Evolutionary conservation across 2,888 invertebrate genomes (phyloP), one percentile per base, ranked within the genome.

Genomic region (Rhodophaea formosa): DNA sequence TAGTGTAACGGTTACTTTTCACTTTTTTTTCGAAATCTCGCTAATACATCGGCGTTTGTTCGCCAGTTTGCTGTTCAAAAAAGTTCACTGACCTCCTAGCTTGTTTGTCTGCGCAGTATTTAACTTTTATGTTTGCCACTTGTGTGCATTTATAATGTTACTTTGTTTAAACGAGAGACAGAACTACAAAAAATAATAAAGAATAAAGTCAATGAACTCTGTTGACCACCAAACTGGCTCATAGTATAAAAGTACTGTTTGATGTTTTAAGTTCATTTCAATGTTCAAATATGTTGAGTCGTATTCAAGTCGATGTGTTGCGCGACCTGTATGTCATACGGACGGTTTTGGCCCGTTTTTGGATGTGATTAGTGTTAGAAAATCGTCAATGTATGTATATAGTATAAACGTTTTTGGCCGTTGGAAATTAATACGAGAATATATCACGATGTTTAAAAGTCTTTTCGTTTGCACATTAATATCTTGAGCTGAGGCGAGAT

Each of bases 1-100:
- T 88, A 88, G 86, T 84, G 83, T 85, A 82, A 75, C 70, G 74
- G 69, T 72, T 75, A 75, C 68, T 74, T 69, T 62, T 62, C 66
- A 69, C 56, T 62, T 62, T 69, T 66, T 63, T 63, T 60, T 59
- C 39, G 39, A 39, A 39, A 10, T 5, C 39, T 10, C 39, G 39
- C 39, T 5, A 23, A 23, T 23, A n/a, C 39, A 39, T 39, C 39
- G 39, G n/a, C 39, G 23, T 3, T 5, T 23, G 3, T 2, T 23
- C 23, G 2, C 23, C 23, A 23, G 23, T 23, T 23, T 23, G 5
- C 2, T 23, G 2, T 2, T 23, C 23, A 23, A 23, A 3, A 5
- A 5, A 23, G 23, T 23, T 23, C 23, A 23, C 23, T 23, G 23
- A 23, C 23, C 23, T 23, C 23, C 23, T 23, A n/a, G n/a, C 23